Conservation (phyloP, 2,888 invertebrate genomes). For the Nomada fabriciana region DNA sequence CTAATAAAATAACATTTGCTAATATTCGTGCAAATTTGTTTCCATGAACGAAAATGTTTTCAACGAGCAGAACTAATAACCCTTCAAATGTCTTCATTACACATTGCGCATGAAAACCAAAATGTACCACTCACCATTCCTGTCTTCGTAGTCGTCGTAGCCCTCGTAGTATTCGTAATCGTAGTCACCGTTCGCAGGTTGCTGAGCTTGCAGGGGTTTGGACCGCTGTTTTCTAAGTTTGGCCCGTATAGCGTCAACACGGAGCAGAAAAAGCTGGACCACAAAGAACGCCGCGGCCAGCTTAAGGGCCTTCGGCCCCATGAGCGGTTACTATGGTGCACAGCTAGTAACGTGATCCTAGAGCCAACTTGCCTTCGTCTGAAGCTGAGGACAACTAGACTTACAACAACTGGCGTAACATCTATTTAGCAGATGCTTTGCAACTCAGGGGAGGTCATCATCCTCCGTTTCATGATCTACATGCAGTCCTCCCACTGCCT, state of each 20-base stretch:
- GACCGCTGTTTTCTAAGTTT: constrained; percentile 61
- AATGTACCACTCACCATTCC: constrained; percentile 67
- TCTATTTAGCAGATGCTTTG: constrained; percentile 79
- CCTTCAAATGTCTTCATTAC: too few relatives aligned
- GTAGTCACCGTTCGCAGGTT: constrained; percentile 68
- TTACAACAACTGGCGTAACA: constrained; percentile 73
- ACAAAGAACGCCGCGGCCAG: constrained; percentile 64
- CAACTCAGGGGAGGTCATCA: constrained; percentile 78
- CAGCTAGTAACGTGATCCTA: constrained; percentile 48
- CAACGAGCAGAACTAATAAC: too few relatives aligned
- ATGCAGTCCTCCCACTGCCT: constrained; percentile 65
- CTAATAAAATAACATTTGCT: too few relatives aligned
- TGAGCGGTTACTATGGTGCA: constrained; percentile 36
- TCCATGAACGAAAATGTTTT: too few relatives aligned
- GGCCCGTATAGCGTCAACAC: constrained; percentile 60
- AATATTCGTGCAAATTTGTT: too few relatives aligned
- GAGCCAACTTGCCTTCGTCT: constrained; percentile 71
- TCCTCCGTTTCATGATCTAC: constrained; percentile 74
- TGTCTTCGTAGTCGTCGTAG: constrained; percentile 76
- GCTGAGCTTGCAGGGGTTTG: constrained; percentile 69
- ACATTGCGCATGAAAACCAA: too few relatives aligned
- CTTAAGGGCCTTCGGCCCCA: constrained; percentile 58
- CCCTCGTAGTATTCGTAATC: constrained; percentile 76
- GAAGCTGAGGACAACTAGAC: constrained; percentile 78
- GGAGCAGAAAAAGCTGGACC: constrained; percentile 61